Percentiles rank a stretch among this genome's conserved stretches.
Conservation (phyloP, 2,113 vertebrate species). For the Urocitellus parryii region DNA sequence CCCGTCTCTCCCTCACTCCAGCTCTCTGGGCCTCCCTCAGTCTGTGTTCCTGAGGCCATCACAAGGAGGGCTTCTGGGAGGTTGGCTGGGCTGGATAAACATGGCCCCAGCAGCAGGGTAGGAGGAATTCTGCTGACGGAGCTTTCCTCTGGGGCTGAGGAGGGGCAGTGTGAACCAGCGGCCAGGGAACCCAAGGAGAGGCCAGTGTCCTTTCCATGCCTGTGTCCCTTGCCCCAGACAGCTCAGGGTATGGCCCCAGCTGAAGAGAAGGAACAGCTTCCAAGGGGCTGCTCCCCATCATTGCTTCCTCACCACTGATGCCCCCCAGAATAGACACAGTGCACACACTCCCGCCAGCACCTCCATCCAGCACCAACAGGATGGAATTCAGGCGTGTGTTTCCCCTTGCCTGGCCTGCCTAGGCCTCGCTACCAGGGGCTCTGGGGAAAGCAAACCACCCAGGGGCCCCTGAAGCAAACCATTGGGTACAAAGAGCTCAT, state of each 20-base stretch:
- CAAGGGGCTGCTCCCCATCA: neutral
- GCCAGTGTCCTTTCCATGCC: constrained; percentile 24
- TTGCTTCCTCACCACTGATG: neutral
- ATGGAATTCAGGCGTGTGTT: constrained; percentile 41
- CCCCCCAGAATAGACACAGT: too few species aligned
- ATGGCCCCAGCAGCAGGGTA: constrained; percentile 75
- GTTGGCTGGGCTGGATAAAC: constrained; percentile 73
- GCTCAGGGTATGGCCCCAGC: neutral
- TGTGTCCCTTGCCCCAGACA: neutral
- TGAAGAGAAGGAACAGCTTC: neutral
- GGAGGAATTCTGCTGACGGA: constrained; percentile 79
- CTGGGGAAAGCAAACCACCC: neutral
- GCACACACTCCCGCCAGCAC: neutral
- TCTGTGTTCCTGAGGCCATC: constrained; percentile 47
- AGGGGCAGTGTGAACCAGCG: constrained; percentile 20
- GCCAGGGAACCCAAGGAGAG: constrained; percentile 59
- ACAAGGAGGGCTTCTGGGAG: constrained; percentile 22
- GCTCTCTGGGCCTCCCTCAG: neutral
- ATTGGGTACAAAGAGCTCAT: neutral
- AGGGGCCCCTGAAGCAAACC: neutral
- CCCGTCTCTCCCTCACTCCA: neutral
- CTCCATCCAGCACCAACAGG: neutral
- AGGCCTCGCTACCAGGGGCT: neutral
- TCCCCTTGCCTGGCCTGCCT: constrained; percentile 37
- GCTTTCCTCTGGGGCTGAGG: constrained; percentile 72